Conservation (phyloP, 1,140 invertebrate species). For the Periplaneta americana region DNA sequence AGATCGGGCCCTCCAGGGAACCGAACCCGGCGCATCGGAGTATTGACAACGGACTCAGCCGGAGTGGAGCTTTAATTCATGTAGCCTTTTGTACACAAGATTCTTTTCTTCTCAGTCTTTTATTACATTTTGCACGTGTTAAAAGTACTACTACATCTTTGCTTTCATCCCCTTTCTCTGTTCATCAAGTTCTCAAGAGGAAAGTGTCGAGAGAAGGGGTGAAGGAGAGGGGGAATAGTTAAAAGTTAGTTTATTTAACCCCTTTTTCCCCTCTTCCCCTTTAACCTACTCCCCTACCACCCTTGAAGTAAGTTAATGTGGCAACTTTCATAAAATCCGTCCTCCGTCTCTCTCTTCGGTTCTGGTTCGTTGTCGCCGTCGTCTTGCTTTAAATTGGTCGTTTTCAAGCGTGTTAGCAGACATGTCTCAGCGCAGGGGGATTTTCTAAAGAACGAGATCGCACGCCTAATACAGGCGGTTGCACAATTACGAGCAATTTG, state of each 20-base stretch:
- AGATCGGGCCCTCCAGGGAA: not conserved
- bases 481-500: not conserved
- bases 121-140: not conserved
- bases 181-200: not conserved
- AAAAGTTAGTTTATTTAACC: slow-evolving; percentile 14
- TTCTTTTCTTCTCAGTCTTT: not conserved
- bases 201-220: not conserved
- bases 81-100: not conserved
- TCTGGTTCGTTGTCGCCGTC: not conserved
- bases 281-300: not conserved
- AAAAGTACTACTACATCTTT: not conserved
- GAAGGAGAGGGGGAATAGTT: not conserved
- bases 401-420: not conserved
- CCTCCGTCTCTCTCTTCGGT: not conserved
- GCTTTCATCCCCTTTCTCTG: not conserved
- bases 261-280: not conserved
- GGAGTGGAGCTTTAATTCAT: not conserved
- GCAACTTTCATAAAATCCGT: slow-evolving; percentile 9
- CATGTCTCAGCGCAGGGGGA: not conserved
- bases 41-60: not conserved
- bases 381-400: slow-evolving; percentile 9
- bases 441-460: not conserved
- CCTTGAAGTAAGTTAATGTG: not conserved
- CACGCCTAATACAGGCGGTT: not conserved
- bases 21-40: not conserved